A percentile compares a stretch with the other conserved stretches of the same genome.
Conservation (phyloP, 2,797 vertebrate species). For the Pteropus rufus region DNA sequence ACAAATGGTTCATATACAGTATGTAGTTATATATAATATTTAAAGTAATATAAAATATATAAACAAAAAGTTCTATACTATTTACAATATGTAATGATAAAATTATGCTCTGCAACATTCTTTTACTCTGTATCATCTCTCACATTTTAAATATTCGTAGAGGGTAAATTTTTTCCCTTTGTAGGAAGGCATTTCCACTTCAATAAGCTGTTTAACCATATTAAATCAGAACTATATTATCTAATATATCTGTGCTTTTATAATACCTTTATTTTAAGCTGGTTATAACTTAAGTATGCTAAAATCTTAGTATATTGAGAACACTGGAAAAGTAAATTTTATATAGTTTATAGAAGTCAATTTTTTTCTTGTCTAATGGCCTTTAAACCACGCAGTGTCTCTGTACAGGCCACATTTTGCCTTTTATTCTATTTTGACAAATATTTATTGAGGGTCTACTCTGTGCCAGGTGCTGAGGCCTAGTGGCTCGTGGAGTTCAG, state of each 20-base stretch:
- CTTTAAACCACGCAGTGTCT: background rate
- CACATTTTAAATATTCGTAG: background rate
- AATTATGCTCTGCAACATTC: background rate
- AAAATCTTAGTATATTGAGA: slow-evolving; percentile 27
- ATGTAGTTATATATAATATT: background rate
- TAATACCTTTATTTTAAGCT: slow-evolving; percentile 55
- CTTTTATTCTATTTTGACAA: slow-evolving; percentile 25
- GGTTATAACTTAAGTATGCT: slow-evolving; percentile 59
- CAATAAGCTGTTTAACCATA: slow-evolving; percentile 5
- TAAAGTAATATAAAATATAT: background rate
- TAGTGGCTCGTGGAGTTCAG: background rate
- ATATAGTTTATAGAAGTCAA: slow-evolving; percentile 5
- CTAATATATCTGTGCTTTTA: slow-evolving; percentile 61
- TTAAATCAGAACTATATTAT: slow-evolving; percentile 53
- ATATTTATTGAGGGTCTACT: background rate
- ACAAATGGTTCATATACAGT: background rate
- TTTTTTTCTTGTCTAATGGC: background rate
- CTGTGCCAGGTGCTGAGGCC: background rate
- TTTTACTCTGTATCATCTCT: background rate
- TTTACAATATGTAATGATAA: background rate
- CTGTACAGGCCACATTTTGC: background rate
- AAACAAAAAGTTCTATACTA: background rate
- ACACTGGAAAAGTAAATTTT: slow-evolving; percentile 42
- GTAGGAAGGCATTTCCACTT: slow-evolving; percentile 41
- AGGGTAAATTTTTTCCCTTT: background rate